phyloP scores from a whole-genome alignment of 2,113 vertebrate species.

The Platysternon megacephalum region DNA sequence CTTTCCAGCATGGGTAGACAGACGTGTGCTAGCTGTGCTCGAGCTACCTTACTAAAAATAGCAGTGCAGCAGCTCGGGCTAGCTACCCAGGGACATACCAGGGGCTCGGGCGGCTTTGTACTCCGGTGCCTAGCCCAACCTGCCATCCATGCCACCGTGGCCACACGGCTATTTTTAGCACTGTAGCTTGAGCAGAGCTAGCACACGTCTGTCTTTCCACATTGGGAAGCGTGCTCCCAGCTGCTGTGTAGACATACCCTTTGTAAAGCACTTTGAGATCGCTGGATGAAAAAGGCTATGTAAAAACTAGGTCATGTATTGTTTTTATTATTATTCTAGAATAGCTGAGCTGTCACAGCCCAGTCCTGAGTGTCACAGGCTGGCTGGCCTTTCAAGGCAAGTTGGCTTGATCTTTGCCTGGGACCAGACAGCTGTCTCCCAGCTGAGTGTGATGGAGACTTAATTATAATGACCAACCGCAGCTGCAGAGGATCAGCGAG shows the following conservation, averaged over 20 bases:
- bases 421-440: background rate
- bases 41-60: background rate
- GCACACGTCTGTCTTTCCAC: background rate
- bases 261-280: constrained; percentile 60
- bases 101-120: background rate
- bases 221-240: background rate
- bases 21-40: background rate
- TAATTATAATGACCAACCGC: background rate
- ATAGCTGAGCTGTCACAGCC: constrained; percentile 60
- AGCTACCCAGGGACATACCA: background rate
- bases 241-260: background rate
- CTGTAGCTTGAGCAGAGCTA: background rate
- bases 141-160: background rate
- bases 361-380: constrained; percentile 34
- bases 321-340: constrained; percentile 59
- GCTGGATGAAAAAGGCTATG: constrained; percentile 61
- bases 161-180: background rate
- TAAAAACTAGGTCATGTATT: constrained; percentile 68
- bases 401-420: background rate
- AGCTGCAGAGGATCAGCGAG: background rate
- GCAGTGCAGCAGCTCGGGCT: background rate
- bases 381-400: background rate
- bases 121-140: background rate
- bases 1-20: background rate
- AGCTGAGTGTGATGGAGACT: background rate